Base-by-base conservation (phyloP, 2,113 vertebrate species). In the Sturnus vulgaris region DNA sequence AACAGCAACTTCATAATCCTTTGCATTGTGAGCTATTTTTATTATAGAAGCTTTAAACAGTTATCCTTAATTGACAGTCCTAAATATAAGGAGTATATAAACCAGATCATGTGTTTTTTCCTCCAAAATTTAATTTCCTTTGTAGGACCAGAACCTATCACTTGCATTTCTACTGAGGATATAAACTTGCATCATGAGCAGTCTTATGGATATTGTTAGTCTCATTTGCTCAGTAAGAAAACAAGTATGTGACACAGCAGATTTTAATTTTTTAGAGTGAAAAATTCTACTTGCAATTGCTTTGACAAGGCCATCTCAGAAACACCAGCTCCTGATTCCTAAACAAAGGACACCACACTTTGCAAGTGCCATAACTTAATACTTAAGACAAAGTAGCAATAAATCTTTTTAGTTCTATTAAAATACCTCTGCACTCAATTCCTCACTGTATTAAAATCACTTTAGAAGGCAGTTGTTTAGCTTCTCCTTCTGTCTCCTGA, bases 401-500 rank as follows among this genome's bases (percentile, higher is more conserved):
- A 96, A 96, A 96, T 94, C 56, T 95, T 73, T 86, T 68, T 49
- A 63, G 82, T 84, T 49, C 21, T 61, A 52, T 70, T 97, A 94
- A 97, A 97, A 94, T 87, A 92, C 7, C 33, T 86, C 93, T 63
- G 53, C 47, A 61, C 64, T 77, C 46, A 7, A 92, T 95, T 96
- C 92, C 89, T 95, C 9, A 3, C 63, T 86, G 27, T 65, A 95
- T 95, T 97, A 96, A 96, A 97, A 93, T 86, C 68, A 81, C 89
- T 96, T 96, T 92, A 94, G 70, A 96, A 96, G 50, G 66, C 93
- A 97, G 96, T 81, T 94, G 53, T 94, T 96, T 88, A 96, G 79
- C 84, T 95, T 95, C 53, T 91, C 92, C 76, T 92, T 76, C 60
- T 71, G 56, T 57, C 95, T 93, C 75, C 75, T 92, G 73, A 95